phyloP scores from a whole-genome alignment of 1,140 invertebrate species.

The Drosophila santomea region DNA sequence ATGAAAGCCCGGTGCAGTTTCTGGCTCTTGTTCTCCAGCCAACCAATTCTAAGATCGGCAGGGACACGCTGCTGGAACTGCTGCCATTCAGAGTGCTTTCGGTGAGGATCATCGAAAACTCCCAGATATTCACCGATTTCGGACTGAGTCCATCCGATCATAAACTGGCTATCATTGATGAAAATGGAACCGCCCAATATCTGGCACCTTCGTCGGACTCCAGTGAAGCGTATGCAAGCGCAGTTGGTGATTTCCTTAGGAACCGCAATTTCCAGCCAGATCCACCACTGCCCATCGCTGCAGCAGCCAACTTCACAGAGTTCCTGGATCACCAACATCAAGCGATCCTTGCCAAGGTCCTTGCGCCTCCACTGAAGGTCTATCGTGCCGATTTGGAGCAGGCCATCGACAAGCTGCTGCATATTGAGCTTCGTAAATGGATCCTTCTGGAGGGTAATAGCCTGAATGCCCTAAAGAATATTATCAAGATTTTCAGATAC shows the following conservation, averaged over 20 bases:
- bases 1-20: neutral
- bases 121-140: conserved; percentile 21
- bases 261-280: neutral
- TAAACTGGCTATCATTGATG: conserved; percentile 30
- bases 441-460: conserved; percentile 12
- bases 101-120: conserved; percentile 10
- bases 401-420: conserved; percentile 61
- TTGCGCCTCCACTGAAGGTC: conserved; percentile 11
- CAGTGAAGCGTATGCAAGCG: conserved; percentile 16
- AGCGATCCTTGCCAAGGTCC: conserved; percentile 37
- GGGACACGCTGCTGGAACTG: conserved; percentile 40
- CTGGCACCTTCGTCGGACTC: neutral
- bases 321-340: conserved; percentile 34
- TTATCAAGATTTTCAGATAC: conserved; percentile 30
- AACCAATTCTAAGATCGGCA: conserved; percentile 31
- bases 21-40: conserved; percentile 51
- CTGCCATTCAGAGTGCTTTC: conserved; percentile 14
- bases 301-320: neutral
- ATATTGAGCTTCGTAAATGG: conserved; percentile 61
- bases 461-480: conserved; percentile 25
- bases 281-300: conserved; percentile 3
- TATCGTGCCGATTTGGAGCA: conserved; percentile 65
- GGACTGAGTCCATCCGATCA: neutral
- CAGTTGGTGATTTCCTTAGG: conserved; percentile 20
- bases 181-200: neutral